phyloP scores from a whole-genome alignment of 2,888 invertebrate genomes.

The Thecophora atra region DNA sequence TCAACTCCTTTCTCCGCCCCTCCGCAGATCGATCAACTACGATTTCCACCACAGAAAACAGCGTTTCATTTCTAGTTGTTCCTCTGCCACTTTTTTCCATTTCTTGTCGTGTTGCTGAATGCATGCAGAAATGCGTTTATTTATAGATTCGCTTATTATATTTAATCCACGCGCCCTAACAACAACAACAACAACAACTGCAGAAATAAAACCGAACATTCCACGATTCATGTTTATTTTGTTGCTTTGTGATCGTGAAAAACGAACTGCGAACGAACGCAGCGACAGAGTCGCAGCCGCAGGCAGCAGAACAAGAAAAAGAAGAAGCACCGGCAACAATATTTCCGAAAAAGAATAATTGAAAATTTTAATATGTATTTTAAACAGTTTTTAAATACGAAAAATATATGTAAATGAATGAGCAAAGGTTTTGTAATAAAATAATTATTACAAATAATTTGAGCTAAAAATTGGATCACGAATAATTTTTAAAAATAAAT shows the following conservation, averaged over 20 bases:
- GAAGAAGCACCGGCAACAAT: too few species aligned
- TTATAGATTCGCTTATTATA: background rate
- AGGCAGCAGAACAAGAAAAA: background rate
- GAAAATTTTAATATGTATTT: too few species aligned
- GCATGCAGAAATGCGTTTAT: background rate
- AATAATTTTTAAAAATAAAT: too few species aligned
- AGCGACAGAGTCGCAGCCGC: background rate
- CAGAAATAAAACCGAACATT: background rate
- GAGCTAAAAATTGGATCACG: too few species aligned
- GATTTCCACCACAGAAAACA: too few species aligned
- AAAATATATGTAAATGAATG: too few species aligned
- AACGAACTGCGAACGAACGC: background rate
- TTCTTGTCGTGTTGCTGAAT: background rate
- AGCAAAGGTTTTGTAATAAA: too few species aligned
- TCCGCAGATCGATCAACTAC: background rate
- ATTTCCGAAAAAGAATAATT: too few species aligned
- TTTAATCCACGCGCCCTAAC: background rate
- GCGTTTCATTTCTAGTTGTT: too few species aligned
- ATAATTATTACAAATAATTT: too few species aligned
- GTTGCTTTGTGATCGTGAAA: constrained; percentile 27
- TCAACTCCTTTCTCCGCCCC: background rate
- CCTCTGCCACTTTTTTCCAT: background rate
- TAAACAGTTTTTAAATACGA: too few species aligned
- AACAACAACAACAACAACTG: constrained; percentile 4
- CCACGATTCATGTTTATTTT: background rate